Base-by-base conservation (phyloP, 2,888 invertebrate genomes). In the Dione juno region DNA sequence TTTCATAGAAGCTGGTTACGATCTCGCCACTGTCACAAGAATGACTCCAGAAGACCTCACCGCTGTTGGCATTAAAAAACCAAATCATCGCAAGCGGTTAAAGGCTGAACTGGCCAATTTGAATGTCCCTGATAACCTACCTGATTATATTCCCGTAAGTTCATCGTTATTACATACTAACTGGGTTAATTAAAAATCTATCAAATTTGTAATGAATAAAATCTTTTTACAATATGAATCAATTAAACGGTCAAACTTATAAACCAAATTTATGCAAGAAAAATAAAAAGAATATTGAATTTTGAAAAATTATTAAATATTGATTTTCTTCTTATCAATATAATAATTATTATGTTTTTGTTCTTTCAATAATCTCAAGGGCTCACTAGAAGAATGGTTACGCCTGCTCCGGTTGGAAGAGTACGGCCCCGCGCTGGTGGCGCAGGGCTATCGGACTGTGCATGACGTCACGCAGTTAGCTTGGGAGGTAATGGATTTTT, bases 21-120 rank as follows among this genome's bases (percentile, higher is more conserved):
- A 99, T 93, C 95, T 99, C 92, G 97, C 98, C 37, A 99, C 99
- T 1, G 98, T 99, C 82, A 97, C 99, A n/a, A 95, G 99, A 79
- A 99, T 99, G 98, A 99, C 99, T 14, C 99, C 99, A 0, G 99
- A 99, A 92, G 98, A 97, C 93, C 94, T 97, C 79, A 97, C 97
- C 58, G 97, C 96, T 67, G 96, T 97, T 82, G 97, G 97, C 80
- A 98, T 99, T 80, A 99, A 98, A 85, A 99, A 99, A 90, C 99
- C 99, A 48, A 97, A 98, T 87, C 99, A 99, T 89, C 95, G 99
- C 79, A 99, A 99, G 88, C 95, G 97, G 80, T 95, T 99, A 83
- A 99, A 99, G 94, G 96, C 98, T 71, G 99, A 99, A 92, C 98
- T 99, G 84, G 98, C 97, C 77, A 97, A 97, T 86, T 94, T 99